These are phyloP conservation scores for Parascotia fuliginaria DNA, from an alignment of 2,888 invertebrate genomes.

Conservation along the genomic window DNA sequence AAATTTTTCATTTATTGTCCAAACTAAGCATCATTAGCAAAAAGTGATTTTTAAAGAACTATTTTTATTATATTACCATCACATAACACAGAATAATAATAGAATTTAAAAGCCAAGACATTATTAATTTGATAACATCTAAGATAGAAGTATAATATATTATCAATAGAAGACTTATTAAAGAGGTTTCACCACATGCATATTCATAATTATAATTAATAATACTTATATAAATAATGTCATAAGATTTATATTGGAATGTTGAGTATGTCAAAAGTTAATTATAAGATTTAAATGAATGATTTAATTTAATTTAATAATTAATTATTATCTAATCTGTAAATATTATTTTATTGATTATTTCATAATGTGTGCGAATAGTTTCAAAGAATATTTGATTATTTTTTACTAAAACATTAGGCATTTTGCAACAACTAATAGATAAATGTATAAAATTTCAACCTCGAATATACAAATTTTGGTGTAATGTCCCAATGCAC, in stretches of 20 bases:
- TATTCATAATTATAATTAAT: constrained; percentile 6
- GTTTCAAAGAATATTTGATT: background rate
- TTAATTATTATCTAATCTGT: too few species aligned
- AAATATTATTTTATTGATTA: constrained; percentile 8
- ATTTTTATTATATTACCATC: constrained; percentile 4
- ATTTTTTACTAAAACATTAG: background rate
- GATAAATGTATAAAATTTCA: too few species aligned
- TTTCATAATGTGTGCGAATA: background rate
- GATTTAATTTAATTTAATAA: background rate
- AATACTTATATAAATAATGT: constrained; percentile 24
- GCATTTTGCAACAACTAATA: too few species aligned
- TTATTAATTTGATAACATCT: constrained; percentile 11
- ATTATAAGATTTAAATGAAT: constrained; percentile 3
- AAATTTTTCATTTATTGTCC: too few species aligned
- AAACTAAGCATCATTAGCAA: too few species aligned
- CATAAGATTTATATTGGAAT: constrained; percentile 19
- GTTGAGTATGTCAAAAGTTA: constrained; percentile 9
- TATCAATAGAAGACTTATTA: background rate
- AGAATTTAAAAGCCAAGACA: constrained; percentile 11
- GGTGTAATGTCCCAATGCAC: too few species aligned
- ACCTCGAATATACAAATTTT: too few species aligned
- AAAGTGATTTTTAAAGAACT: too few species aligned
- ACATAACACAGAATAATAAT: constrained; percentile 1
- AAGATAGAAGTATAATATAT: constrained; percentile 13
- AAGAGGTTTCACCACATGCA: background rate